phyloP scores from a whole-genome alignment of 2,113 vertebrate genomes.

The Lanius collurio region DNA sequence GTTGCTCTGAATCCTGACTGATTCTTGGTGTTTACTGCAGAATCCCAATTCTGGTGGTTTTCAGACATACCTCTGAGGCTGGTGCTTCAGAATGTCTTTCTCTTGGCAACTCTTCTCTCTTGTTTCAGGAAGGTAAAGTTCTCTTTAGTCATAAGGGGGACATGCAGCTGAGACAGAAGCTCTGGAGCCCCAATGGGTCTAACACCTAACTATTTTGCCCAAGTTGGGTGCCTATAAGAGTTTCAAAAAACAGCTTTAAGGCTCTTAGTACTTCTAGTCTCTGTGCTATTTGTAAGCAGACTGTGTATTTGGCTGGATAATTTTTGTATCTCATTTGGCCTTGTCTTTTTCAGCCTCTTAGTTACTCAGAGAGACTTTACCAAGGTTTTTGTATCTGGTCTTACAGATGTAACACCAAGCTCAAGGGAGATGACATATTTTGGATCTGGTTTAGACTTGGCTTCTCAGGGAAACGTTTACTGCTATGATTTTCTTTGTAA shows the following conservation, averaged over 20 bases:
- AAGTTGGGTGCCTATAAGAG: neutral
- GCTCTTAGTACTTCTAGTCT: neutral
- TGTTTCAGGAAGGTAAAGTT: neutral
- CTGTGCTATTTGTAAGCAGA: neutral
- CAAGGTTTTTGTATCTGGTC: conserved; percentile 14
- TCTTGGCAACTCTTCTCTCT: neutral
- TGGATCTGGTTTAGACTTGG: conserved; percentile 27
- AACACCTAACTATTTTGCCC: neutral
- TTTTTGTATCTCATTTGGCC: conserved; percentile 20
- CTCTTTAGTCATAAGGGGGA: neutral
- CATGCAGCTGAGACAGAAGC: neutral
- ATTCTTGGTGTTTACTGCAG: neutral
- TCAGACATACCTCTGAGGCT: neutral
- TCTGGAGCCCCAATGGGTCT: neutral
- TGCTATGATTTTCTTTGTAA: conserved; percentile 52
- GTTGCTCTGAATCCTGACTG: neutral
- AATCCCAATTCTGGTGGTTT: neutral
- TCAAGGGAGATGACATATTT: conserved; percentile 59
- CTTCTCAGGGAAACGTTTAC: neutral
- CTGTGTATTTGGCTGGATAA: neutral
- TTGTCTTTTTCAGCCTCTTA: conserved; percentile 23
- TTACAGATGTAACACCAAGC: conserved; percentile 44
- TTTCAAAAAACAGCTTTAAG: neutral
- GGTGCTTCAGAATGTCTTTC: neutral
- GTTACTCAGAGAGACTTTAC: conserved; percentile 11